Evolutionary conservation across 2,113 vertebrate genomes (phyloP), one percentile per base, ranked within the genome.

Genomic region (Nothocercus nigrocapillus): DNA sequence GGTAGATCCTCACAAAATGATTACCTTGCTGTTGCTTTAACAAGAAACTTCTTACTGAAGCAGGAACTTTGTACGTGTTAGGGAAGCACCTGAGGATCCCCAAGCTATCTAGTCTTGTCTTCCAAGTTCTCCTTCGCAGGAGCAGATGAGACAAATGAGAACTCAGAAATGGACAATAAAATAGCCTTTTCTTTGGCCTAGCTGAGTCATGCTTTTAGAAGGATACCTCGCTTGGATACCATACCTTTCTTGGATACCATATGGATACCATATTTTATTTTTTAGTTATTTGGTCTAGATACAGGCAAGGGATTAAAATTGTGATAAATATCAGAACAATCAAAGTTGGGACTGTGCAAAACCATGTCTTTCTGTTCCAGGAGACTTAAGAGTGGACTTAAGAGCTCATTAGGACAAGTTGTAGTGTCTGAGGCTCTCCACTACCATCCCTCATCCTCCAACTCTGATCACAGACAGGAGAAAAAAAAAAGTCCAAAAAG

Each of bases 401-500:
- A 45, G n/a, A 18, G 11, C 16, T 70, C 38, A 61, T 51, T 79
- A 69, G 25, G 15, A 73, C 28, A 62, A 51, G 5, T 19, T 66
- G 9, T 24, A 67, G 19, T 42, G 20, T 7, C 45, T 85, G 28
- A 85, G 9, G 30, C 5, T 87, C 20, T 75, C 12, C 15, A 30
- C 68, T 56, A 32, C 4, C 34, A 3, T 32, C 54, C 6, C 22
- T 10, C 2, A 0, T 80, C 6, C 9, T 56, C 21, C 30, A 42
- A 15, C 69, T 88, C 54, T 67, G 3, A 85, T 54, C 40, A 53
- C 11, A 66, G 30, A 27, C 0, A 0, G 64, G 9, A 20, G 9
- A 3, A 6, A 13, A 2, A 2, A 13, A 32, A 4, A 54, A 19
- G 1, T 1, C 3, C 32, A 47, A 47, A 72, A 67, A 56, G 1